Evolutionary conservation across 2,797 vertebrate genomes (phyloP).

Genomic region (Malurus leucopterus): DNA sequence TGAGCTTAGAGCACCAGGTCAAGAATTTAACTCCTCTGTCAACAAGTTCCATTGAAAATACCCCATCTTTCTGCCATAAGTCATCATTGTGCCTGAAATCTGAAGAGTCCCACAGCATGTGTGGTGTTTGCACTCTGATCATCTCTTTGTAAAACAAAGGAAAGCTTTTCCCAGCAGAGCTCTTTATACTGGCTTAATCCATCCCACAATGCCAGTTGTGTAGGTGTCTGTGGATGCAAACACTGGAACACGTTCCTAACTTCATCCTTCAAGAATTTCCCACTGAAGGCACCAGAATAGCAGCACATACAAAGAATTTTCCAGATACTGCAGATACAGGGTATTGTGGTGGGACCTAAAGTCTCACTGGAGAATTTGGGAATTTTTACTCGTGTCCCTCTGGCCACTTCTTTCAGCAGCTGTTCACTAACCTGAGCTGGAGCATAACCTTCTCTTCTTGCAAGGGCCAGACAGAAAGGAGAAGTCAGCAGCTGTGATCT

Average conservation of each 20-base stretch:
- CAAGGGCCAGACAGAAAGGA: background rate
- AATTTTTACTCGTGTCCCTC: background rate
- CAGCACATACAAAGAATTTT: background rate
- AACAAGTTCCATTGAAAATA: background rate
- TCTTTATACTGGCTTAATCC: background rate
- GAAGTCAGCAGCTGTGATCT: background rate
- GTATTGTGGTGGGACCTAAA: background rate
- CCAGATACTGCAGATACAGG: background rate
- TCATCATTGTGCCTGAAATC: background rate
- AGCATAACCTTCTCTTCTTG: background rate
- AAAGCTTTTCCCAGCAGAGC: background rate
- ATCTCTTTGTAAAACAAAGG: background rate
- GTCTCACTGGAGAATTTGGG: background rate
- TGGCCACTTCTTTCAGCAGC: background rate
- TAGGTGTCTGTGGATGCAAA: background rate
- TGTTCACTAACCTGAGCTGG: background rate
- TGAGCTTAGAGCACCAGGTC: background rate
- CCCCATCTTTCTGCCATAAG: background rate
- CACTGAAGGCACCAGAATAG: background rate
- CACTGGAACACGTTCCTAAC: background rate
- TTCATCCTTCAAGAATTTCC: background rate
- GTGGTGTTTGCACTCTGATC: background rate
- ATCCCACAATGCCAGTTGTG: background rate
- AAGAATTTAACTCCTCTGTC: background rate
- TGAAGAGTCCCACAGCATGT: background rate